A percentile compares a stretch with the other conserved stretches of the same genome.
Evolutionary conservation across 2,888 invertebrate genomes (phyloP).

Genomic region (Nebria brevicollis): DNA sequence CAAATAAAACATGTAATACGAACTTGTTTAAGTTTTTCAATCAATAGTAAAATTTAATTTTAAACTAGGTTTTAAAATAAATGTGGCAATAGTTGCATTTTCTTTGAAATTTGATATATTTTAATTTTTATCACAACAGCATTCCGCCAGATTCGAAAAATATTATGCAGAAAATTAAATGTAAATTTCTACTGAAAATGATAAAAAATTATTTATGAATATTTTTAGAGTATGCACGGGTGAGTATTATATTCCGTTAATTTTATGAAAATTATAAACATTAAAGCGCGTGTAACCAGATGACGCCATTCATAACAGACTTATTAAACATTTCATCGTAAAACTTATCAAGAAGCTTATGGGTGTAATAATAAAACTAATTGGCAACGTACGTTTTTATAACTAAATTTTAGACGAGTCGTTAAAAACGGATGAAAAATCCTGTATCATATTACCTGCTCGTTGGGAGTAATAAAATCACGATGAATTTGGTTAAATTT

Average conservation of each 20-base stretch:
- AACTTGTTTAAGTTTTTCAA: no score
- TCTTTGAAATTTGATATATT: background rate
- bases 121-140: background rate
- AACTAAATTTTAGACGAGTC: slow-evolving; percentile 41
- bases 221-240: background rate
- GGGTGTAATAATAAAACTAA: slow-evolving; percentile 45
- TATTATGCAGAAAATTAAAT: background rate
- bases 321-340: slow-evolving; percentile 43
- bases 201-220: background rate
- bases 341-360: slow-evolving; percentile 45
- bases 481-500: background rate
- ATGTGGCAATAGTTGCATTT: background rate
- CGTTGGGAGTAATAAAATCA: slow-evolving; percentile 32
- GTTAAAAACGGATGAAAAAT: slow-evolving; percentile 35
- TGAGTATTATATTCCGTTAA: background rate
- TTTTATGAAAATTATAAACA: background rate
- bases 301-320: background rate
- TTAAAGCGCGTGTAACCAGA: background rate
- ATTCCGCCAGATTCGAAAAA: background rate
- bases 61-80: no score
- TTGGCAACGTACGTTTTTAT: slow-evolving; percentile 44
- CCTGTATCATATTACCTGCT: slow-evolving; percentile 33
- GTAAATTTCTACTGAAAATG: background rate
- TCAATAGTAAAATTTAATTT: no score
- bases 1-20: no score